Conservation (phyloP, 2,797 vertebrate species). For the Glyptemys insculpta region DNA sequence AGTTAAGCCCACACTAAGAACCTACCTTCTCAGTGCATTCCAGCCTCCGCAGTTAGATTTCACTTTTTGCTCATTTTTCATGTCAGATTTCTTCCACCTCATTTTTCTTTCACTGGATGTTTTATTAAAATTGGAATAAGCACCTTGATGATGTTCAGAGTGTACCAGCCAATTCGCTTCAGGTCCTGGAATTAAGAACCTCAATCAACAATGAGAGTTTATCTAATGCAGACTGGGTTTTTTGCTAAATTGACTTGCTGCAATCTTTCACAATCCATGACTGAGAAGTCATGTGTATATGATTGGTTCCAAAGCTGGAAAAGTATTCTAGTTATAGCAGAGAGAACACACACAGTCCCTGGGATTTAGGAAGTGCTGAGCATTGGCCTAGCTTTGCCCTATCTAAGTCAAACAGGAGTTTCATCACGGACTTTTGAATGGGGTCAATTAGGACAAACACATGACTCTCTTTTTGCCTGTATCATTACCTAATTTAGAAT, state of each 20-base stretch:
- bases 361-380: neutral
- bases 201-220: neutral
- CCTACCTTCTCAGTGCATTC: neutral
- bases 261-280: neutral
- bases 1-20: neutral
- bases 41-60: neutral
- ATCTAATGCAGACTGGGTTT: neutral
- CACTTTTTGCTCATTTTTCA: neutral
- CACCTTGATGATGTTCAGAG: neutral
- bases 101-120: neutral
- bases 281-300: neutral
- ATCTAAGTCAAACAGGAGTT: neutral
- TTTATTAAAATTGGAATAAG: conserved; percentile 5
- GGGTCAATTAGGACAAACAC: neutral
- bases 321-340: neutral
- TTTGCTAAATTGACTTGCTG: neutral
- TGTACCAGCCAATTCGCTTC: neutral
- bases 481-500: neutral
- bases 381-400: neutral
- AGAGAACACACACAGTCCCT: neutral
- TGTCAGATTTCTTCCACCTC: neutral
- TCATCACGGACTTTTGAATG: neutral
- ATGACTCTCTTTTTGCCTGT: neutral
- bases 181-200: neutral
- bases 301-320: neutral